Percentiles rank a stretch among this genome's conserved stretches.
Evolutionary conservation across 2,113 vertebrate species (phyloP).

Genomic region (Sus scrofa): DNA sequence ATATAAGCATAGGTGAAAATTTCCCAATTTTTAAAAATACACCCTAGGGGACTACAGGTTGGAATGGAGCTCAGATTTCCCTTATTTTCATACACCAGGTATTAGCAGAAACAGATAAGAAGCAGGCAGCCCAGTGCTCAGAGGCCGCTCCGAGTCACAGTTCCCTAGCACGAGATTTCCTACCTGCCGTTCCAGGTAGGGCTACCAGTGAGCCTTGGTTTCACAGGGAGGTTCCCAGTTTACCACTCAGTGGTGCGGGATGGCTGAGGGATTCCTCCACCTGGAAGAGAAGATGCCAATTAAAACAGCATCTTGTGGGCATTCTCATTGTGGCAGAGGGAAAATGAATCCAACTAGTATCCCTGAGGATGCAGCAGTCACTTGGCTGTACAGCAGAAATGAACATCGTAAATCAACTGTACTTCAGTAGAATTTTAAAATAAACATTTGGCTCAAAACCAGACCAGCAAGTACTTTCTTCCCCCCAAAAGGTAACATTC

Average conservation of each 20-base stretch:
- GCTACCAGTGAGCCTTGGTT: not conserved
- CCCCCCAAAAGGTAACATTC: not conserved
- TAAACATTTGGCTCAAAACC: not conserved
- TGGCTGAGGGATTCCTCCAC: not conserved
- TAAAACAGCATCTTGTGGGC: not conserved
- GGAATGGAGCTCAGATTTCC: not conserved
- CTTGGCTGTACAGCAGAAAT: too few species aligned
- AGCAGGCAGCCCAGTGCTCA: not conserved
- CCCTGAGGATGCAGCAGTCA: too few species aligned
- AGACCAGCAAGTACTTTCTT: not conserved
- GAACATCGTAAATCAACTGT: too few species aligned
- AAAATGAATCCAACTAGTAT: too few species aligned
- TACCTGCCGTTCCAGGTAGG: not conserved
- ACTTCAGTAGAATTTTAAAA: accelerated
- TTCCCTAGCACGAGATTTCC: not conserved
- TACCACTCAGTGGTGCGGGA: accelerated
- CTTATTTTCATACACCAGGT: not conserved
- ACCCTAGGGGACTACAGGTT: not conserved
- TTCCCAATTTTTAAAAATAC: not conserved
- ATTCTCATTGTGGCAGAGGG: too few species aligned
- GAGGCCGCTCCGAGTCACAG: not conserved
- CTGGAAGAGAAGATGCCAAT: not conserved
- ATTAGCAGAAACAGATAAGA: not conserved
- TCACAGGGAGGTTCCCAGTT: not conserved
- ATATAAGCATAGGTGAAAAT: not conserved